These are phyloP conservation scores for Mimas tiliae DNA, from an alignment of 2,888 invertebrate genomes.

Conservation along the genomic window DNA sequence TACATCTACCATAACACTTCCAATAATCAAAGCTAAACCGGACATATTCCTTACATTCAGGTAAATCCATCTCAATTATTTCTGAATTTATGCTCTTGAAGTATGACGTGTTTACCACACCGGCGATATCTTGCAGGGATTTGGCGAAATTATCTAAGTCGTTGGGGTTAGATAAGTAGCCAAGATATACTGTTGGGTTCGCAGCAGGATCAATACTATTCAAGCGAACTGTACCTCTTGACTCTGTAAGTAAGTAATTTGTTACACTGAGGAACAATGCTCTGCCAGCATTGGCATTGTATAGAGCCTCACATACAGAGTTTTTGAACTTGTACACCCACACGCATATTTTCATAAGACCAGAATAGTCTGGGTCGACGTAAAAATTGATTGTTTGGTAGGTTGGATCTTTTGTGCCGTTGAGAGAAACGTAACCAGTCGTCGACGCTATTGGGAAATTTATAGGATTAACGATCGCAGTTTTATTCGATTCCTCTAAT, in stretches of 20 bases:
- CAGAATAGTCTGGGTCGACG: constrained; percentile 30
- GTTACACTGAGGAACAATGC: constrained; percentile 14
- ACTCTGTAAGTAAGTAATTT: constrained; percentile 29
- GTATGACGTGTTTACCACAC: constrained; percentile 38
- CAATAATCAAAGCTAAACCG: neutral
- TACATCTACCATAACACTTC: constrained; percentile 58
- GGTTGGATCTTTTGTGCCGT: constrained; percentile 38
- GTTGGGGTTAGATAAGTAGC: constrained; percentile 22
- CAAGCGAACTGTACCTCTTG: constrained; percentile 27
- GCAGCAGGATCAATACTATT: constrained; percentile 41
- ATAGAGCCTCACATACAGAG: constrained; percentile 42
- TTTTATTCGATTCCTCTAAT: neutral
- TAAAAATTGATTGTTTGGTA: constrained; percentile 41
- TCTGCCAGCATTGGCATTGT: constrained; percentile 36
- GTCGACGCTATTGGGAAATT: constrained; percentile 38
- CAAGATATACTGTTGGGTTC: constrained; percentile 34
- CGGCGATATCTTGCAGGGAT: constrained; percentile 36
- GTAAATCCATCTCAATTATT: neutral
- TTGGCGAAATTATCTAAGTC: constrained; percentile 40
- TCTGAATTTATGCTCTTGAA: constrained; percentile 32
- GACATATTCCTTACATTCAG: neutral
- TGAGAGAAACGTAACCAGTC: constrained; percentile 38
- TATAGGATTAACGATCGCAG: constrained; percentile 33
- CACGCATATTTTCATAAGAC: constrained; percentile 38
- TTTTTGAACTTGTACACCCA: constrained; percentile 78